Evolutionary conservation across 2,797 vertebrate genomes (phyloP).

Genomic region (Argentina silus): DNA sequence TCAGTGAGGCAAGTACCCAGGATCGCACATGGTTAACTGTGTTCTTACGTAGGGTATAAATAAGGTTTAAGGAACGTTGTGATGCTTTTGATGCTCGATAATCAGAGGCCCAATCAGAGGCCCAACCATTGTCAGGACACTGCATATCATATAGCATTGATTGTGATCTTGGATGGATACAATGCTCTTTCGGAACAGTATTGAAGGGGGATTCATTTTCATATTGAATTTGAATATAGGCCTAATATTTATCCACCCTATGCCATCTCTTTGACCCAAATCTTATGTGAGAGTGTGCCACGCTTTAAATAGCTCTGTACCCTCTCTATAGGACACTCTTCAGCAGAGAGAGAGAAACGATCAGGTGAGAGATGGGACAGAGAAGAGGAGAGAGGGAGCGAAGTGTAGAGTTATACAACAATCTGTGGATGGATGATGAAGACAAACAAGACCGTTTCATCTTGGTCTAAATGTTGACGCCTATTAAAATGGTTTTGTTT

Average conservation of each 20-base stretch:
- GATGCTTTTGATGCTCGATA: neutral
- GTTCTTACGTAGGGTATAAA: no score
- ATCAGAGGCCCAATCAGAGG: neutral
- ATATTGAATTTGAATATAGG: constrained; percentile 1
- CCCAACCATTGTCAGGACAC: neutral
- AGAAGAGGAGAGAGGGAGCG: constrained; percentile 25
- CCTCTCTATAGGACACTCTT: constrained; percentile 61
- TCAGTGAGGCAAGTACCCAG: no score
- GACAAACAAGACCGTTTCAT: neutral
- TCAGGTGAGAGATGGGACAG: constrained; percentile 41
- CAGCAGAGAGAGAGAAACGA: constrained; percentile 41
- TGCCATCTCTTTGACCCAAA: constrained; percentile 77
- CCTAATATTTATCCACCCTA: constrained; percentile 53
- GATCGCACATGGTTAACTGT: no score
- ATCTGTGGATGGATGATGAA: neutral
- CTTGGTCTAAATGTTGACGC: neutral
- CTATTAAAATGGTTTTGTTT: neutral
- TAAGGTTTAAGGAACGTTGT: neutral
- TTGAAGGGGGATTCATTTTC: neutral
- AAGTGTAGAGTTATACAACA: neutral
- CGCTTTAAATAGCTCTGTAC: constrained; percentile 74
- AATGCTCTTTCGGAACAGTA: constrained; percentile 55
- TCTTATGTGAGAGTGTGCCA: constrained; percentile 64
- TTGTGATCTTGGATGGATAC: constrained; percentile 49
- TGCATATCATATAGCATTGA: neutral